A percentile compares a stretch with the other conserved stretches of the same genome.
Conservation (phyloP, 2,113 vertebrate species). For the Nothocercus nigrocapillus region DNA sequence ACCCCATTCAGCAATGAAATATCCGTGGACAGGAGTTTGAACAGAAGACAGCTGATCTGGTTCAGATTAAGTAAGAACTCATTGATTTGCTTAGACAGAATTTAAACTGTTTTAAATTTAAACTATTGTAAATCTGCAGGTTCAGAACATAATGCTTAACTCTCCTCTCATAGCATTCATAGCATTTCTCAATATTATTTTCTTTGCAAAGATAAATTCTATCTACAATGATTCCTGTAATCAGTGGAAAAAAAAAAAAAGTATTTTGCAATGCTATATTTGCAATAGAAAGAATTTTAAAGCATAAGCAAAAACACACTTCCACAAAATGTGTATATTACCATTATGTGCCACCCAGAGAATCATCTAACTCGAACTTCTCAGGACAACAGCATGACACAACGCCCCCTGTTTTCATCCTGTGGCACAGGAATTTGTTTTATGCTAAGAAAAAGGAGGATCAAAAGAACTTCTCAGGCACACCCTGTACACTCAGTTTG, state of each 20-base stretch:
- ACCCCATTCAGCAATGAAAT: not conserved
- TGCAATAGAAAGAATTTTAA: not conserved
- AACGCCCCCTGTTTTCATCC: not conserved
- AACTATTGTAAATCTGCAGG: not conserved
- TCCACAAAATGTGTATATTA: not conserved
- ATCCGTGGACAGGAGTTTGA: not conserved
- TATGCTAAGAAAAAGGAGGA: constrained; percentile 28
- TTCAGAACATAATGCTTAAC: not conserved
- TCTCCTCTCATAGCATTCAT: not conserved
- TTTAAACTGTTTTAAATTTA: not conserved
- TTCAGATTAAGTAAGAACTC: not conserved
- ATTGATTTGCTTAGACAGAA: not conserved
- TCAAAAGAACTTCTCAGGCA: constrained; percentile 37
- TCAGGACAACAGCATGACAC: not conserved
- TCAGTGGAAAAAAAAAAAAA: not conserved
- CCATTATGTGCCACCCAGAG: not conserved
- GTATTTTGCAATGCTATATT: not conserved
- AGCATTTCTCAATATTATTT: not conserved
- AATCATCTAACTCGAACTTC: not conserved
- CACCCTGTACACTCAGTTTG: not conserved
- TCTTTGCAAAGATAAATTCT: not conserved
- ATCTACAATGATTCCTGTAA: not conserved
- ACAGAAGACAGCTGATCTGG: not conserved
- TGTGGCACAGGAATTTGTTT: not conserved
- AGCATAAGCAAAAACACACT: not conserved